phyloP scores from a whole-genome alignment of 2,797 vertebrate species.

The Gorsachius magnificus region DNA sequence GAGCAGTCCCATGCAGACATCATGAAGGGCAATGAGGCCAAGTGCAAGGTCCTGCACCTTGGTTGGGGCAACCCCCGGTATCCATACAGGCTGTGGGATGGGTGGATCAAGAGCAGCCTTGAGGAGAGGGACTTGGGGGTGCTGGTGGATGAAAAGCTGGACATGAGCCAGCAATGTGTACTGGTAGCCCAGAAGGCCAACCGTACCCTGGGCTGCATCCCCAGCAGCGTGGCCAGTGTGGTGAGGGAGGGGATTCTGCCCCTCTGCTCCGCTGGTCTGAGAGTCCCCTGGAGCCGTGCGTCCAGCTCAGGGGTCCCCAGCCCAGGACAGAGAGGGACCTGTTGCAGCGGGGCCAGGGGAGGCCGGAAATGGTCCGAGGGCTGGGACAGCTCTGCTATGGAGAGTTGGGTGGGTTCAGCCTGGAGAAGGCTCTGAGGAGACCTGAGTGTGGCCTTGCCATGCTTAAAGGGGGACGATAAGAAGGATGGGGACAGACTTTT shows the following conservation, averaged over 20 bases:
- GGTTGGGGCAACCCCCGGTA: too few species aligned
- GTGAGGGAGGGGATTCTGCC: fast-evolving
- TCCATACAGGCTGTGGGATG: neutral
- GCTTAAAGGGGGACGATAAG: neutral
- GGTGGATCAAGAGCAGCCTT: neutral
- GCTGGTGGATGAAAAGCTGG: neutral
- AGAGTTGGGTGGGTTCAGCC: neutral
- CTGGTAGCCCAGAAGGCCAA: fast-evolving
- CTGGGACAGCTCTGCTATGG: neutral
- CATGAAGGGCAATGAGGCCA: neutral
- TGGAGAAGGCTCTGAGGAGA: neutral
- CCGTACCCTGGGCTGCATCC: too few species aligned
- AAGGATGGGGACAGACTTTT: neutral
- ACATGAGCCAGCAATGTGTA: fast-evolving
- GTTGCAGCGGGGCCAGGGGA: neutral
- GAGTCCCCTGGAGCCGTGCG: neutral
- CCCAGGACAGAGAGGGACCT: neutral
- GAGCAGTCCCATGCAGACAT: neutral
- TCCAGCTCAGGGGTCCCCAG: neutral
- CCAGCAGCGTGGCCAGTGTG: neutral
- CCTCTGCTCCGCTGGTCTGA: fast-evolving
- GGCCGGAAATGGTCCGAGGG: neutral
- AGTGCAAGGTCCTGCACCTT: neutral
- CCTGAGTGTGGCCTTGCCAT: too few species aligned
- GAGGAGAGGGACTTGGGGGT: neutral